Conservation (phyloP, 2,888 invertebrate genomes). For the Adineta ricciae region DNA sequence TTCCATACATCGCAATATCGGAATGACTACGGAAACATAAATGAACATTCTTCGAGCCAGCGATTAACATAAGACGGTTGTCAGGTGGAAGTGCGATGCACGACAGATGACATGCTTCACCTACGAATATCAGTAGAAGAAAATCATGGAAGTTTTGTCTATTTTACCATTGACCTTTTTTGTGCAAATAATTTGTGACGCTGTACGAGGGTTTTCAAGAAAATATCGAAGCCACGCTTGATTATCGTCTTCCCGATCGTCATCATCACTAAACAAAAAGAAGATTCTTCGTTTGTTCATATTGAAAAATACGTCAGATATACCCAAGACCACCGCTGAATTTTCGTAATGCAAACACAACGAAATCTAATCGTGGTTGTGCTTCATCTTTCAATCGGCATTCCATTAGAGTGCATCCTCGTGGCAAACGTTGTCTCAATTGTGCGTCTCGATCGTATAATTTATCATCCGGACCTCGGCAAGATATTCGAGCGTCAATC, state of each 20-base stretch:
- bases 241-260: constrained; percentile 44
- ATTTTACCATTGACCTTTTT: constrained; percentile 18
- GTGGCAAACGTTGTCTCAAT: constrained; percentile 49
- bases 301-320: neutral
- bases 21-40: constrained; percentile 42
- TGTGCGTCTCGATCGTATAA: constrained; percentile 45
- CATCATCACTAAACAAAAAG: constrained; percentile 43
- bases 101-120: constrained; percentile 52
- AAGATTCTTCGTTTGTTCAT: too few species aligned
- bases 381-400: neutral
- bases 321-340: constrained; percentile 52
- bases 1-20: neutral
- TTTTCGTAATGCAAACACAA: constrained; percentile 50
- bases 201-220: neutral
- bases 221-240: constrained; percentile 35
- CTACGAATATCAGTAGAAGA: constrained; percentile 36
- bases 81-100: constrained; percentile 40
- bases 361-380: constrained; percentile 24
- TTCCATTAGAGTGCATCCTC: constrained; percentile 34
- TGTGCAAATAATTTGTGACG: constrained; percentile 1
- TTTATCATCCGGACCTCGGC: constrained; percentile 47
- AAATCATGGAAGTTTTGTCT: too few species aligned
- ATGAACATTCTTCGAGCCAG: constrained; percentile 52
- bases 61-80: constrained; percentile 43
- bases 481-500: constrained; percentile 41